These are phyloP conservation scores for Drosophila bifasciata DNA, from an alignment of 1,140 invertebrate species.

Conservation along the genomic window DNA sequence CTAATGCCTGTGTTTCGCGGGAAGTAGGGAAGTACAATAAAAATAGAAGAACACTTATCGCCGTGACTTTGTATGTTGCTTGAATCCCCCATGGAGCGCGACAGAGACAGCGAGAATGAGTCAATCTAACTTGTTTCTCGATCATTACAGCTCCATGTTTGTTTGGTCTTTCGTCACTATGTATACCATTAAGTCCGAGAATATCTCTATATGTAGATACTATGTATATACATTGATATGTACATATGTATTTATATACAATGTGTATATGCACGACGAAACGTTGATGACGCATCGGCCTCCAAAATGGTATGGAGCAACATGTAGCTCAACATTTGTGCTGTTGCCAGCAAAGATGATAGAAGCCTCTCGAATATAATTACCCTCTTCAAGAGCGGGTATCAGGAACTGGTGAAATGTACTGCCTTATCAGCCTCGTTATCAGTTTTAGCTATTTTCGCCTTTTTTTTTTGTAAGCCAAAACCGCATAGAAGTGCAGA, in stretches of 20 bases:
- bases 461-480: conserved; percentile 18
- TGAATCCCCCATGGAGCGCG: conserved; percentile 12
- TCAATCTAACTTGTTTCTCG: conserved; percentile 41
- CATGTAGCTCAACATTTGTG: conserved; percentile 23
- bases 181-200: too few species aligned
- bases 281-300: conserved; percentile 24
- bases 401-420: conserved; percentile 32
- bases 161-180: conserved; percentile 18
- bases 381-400: background rate
- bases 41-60: conserved; percentile 38
- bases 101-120: conserved; percentile 25
- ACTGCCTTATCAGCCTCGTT: conserved; percentile 35
- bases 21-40: conserved; percentile 4
- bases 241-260: background rate
- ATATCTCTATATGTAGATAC: too few species aligned
- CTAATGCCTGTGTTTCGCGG: background rate
- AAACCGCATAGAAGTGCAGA: conserved; percentile 50
- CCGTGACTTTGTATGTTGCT: conserved; percentile 21
- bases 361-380: conserved; percentile 40
- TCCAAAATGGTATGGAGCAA: conserved; percentile 14
- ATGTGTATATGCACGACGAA: background rate
- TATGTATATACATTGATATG: too few species aligned
- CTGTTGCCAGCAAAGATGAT: conserved; percentile 6
- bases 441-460: conserved; percentile 27
- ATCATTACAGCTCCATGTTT: conserved; percentile 32